Base-by-base conservation (phyloP, 2,797 vertebrate species). In the Liparis tanakae region DNA sequence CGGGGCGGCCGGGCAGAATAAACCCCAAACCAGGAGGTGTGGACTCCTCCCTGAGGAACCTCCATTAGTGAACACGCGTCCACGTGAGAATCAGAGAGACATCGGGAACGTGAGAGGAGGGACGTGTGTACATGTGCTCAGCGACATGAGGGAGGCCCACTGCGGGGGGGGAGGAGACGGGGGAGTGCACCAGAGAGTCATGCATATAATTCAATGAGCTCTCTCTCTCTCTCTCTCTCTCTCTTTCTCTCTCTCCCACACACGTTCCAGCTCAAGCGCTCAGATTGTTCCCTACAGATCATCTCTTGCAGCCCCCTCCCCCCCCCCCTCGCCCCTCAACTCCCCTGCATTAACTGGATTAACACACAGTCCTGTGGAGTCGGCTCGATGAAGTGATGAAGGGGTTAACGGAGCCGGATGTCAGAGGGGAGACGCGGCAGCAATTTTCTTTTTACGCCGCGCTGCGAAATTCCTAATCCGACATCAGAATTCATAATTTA, bases 351-450 rank as follows among this genome's bases (percentile, higher is more conserved):
- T 82, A 90, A 91, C 55, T 83, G 76, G 85, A 89, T 93, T 91
- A 90, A 83, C 85, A 87, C 85, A 86, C 81, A 82, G 74, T 80
- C 55, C 78, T 89, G 77, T 71, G 68, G 79, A 84, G 84, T 82
- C 59, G 74, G 84, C 55, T 78, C 74, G 79, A 83, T 76, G 83
- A 89, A n/a, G n/a, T n/a, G n/a, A n/a, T n/a, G n/a, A n/a, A n/a
- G 71, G 84, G 88, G 88, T 91, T 90, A 91, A 92, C 88, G 86
- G 84, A 89, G 84, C 87, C 81, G 87, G 85, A 84, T 84, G 75
- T 51, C 85, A 78, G 72, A 41, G 37, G n/a, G 51, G 58, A 71
- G 73, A 73, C 20, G 18, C 53, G 25, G 77, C 12, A 0, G 60
- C 39, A 44, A n/a, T 71, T 78, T 77, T 76, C 69, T 37, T 37